Evolutionary conservation across 1,140 invertebrate genomes (phyloP), one percentile per base, ranked within the genome.

Genomic region (Mizuhopecten yessoensis): DNA sequence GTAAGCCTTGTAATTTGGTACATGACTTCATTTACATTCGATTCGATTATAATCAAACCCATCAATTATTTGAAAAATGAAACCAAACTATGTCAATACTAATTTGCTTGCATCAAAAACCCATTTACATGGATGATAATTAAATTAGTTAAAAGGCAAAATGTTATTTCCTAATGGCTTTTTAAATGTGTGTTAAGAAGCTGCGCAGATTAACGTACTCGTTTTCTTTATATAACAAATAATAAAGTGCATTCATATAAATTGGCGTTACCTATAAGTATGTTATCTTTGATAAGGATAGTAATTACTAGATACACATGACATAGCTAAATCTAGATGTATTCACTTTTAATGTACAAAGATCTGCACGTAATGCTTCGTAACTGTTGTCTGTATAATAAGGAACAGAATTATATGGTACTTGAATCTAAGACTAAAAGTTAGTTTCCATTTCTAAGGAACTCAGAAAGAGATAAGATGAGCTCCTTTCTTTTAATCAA

Each of bases 41-140:
- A 75, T 75, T 75, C n/a, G 57, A 17, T 29, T 75, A 13, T 75
- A 75, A 75, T 75, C 57, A 29, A 29, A 11, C 29, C 5, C 23
- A 29, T n/a, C n/a, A n/a, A n/a, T 75, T 75, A 75, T 75, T 75
- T 75, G 23, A 75, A 75, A 75, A n/a, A 75, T 75, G 29, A 75
- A 75, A 75, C 23, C 1, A 75, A n/a, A 75, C 5, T 75, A 75
- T 75, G 57, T 29, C 57, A 29, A 75, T 75, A n/a, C 3, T 23
- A 3, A 29, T 75, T 75, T 75, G 29, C n/a, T 5, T n/a, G 57
- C 15, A 75, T 75, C 57, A 75, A 75, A 75, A 75, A n/a, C 9
- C 9, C 23, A 75, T 75, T 20, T 29, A n/a, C 5, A n/a, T 9
- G 57, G 57, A 75, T 75, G 57, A 75, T 75, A 29, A 75, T 75